Evolutionary conservation across 1,140 invertebrate species (phyloP).

Genomic region (Maniola jurtina): DNA sequence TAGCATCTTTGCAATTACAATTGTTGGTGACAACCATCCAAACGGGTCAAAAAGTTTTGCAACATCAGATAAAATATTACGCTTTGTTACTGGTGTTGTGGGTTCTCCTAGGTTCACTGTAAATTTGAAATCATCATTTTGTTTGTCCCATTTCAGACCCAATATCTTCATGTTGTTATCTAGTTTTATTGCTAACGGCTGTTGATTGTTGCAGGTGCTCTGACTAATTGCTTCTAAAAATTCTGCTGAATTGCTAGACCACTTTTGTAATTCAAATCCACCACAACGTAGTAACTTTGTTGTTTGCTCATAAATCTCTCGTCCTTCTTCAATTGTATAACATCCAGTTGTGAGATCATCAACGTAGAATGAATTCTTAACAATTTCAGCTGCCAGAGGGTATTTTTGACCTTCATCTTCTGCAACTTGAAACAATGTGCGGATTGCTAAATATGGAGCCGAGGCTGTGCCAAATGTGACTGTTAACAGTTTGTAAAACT

Average conservation of each 20-base stretch:
- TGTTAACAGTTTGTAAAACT: slow-evolving; percentile 23
- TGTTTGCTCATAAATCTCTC: slow-evolving; percentile 22
- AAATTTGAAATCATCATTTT: slow-evolving; percentile 37
- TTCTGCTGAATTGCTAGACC: slow-evolving; percentile 21
- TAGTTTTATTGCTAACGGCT: slow-evolving; percentile 1
- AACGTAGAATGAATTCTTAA: slow-evolving; percentile 24
- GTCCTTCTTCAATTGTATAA: slow-evolving; percentile 14
- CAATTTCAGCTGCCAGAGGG: slow-evolving; percentile 15
- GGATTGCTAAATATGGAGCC: slow-evolving; percentile 24
- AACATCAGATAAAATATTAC: slow-evolving; percentile 50
- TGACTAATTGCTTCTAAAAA: slow-evolving; percentile 1
- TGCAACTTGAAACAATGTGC: slow-evolving; percentile 15
- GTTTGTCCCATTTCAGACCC: slow-evolving; percentile 38
- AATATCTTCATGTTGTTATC: slow-evolving; percentile 29
- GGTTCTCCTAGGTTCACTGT: slow-evolving; percentile 33
- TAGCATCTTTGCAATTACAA: slow-evolving; percentile 48
- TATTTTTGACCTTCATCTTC: slow-evolving; percentile 20
- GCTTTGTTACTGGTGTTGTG: slow-evolving; percentile 38
- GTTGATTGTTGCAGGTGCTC: background rate
- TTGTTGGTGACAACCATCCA: slow-evolving; percentile 56
- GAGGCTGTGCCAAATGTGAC: slow-evolving; percentile 29
- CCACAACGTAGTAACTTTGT: slow-evolving; percentile 15
- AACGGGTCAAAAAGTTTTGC: slow-evolving; percentile 54
- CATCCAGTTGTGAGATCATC: slow-evolving; percentile 30
- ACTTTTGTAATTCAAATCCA: slow-evolving; percentile 28